A percentile compares a stretch with the other conserved stretches of the same genome.
Evolutionary conservation across 1,140 invertebrate species (phyloP).

Genomic region (Paraescarpia echinospica): DNA sequence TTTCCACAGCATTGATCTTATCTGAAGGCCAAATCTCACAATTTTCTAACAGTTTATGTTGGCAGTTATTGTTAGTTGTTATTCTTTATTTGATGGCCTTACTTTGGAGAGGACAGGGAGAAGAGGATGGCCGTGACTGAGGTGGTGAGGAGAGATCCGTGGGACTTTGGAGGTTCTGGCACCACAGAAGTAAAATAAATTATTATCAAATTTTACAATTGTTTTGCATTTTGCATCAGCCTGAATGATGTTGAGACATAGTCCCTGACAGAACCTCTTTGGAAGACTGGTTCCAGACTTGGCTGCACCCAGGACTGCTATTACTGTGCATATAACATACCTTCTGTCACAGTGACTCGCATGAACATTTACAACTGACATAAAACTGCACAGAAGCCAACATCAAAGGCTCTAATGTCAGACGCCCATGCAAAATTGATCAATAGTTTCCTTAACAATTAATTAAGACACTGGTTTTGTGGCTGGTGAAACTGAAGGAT

Average conservation of each 20-base stretch:
- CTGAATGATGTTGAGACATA: background rate
- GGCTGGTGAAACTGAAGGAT: background rate
- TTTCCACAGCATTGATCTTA: background rate
- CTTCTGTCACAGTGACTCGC: background rate
- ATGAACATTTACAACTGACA: background rate
- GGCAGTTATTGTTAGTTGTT: background rate
- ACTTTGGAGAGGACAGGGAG: background rate
- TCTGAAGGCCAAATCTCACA: background rate
- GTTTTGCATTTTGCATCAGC: background rate
- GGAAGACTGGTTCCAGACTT: background rate
- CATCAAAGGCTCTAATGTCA: background rate
- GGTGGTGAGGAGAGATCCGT: too few relatives aligned
- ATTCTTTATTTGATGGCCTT: background rate
- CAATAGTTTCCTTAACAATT: constrained; percentile 1
- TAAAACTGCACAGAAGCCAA: constrained; percentile 5
- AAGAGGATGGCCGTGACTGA: too few relatives aligned
- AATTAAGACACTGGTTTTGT: background rate
- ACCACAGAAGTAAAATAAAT: too few relatives aligned
- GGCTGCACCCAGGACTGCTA: background rate
- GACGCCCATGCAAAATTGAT: background rate
- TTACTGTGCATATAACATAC: background rate
- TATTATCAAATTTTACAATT: too few relatives aligned
- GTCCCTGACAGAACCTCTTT: background rate
- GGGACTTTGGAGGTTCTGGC: too few relatives aligned
- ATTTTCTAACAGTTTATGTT: background rate